phyloP scores from a whole-genome alignment of 2,888 invertebrate species.

The Cancer borealis region DNA sequence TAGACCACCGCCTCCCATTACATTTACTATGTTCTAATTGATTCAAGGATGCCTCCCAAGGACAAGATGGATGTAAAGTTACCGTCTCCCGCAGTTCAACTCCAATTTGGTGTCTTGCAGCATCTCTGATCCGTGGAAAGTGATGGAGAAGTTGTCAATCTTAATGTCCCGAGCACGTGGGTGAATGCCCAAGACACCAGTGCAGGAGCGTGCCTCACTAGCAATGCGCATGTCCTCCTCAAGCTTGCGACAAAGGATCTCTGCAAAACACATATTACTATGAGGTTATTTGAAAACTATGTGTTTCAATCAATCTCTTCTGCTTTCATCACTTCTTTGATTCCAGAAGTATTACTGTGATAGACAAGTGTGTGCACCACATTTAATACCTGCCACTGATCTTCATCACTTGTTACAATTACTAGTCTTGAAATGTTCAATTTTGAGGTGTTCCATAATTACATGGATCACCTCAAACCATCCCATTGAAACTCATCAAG shows the following conservation, averaged over 20 bases:
- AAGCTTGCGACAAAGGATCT: constrained; percentile 91
- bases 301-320: not conserved
- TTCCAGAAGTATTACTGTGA: not conserved
- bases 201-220: constrained; percentile 95
- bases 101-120: constrained; percentile 97
- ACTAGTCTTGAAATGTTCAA: no score
- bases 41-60: not conserved
- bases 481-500: no score
- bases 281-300: not conserved
- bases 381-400: not conserved
- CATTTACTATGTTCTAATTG: not conserved
- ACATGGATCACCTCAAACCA: no score
- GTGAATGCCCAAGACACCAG: constrained; percentile 96
- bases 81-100: constrained; percentile 93
- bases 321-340: not conserved
- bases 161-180: constrained; percentile 97
- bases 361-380: not conserved
- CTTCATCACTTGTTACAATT: not conserved
- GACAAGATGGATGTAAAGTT: constrained; percentile 8
- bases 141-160: constrained; percentile 96
- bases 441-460: no score
- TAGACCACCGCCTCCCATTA: no score
- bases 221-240: constrained; percentile 95
- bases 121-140: constrained; percentile 98
- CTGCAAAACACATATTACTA: constrained; percentile 80